Evolutionary conservation across 2,797 vertebrate genomes (phyloP).

Genomic region (Apodemus agrarius): DNA sequence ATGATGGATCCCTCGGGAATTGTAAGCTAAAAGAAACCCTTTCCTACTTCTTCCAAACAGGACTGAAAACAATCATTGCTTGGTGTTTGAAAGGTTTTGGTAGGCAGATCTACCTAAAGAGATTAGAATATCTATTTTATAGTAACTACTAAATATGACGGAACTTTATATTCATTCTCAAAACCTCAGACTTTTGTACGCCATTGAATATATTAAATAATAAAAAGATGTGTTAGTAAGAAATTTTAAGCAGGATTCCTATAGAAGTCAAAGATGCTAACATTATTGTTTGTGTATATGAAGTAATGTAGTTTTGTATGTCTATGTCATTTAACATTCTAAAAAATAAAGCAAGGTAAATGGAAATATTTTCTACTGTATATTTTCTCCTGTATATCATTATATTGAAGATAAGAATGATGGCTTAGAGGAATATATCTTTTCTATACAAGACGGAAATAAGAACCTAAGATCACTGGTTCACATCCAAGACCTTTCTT

Average conservation of each 20-base stretch:
- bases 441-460: background rate
- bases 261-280: background rate
- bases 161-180: background rate
- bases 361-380: background rate
- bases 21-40: background rate
- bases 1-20: background rate
- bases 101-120: constrained; percentile 1
- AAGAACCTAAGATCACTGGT: background rate
- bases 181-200: background rate
- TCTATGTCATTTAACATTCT: background rate
- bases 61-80: background rate
- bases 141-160: background rate
- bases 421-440: background rate
- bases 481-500: background rate
- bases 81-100: background rate
- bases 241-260: background rate
- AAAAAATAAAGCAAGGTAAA: background rate
- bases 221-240: background rate
- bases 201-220: constrained; percentile 37
- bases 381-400: background rate
- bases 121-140: background rate
- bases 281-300: background rate
- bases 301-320: background rate
- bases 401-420: background rate
- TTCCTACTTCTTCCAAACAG: background rate